These are phyloP conservation scores for Pollimyrus isidori DNA, from an alignment of 2,113 vertebrate genomes.

Conservation along the genomic window DNA sequence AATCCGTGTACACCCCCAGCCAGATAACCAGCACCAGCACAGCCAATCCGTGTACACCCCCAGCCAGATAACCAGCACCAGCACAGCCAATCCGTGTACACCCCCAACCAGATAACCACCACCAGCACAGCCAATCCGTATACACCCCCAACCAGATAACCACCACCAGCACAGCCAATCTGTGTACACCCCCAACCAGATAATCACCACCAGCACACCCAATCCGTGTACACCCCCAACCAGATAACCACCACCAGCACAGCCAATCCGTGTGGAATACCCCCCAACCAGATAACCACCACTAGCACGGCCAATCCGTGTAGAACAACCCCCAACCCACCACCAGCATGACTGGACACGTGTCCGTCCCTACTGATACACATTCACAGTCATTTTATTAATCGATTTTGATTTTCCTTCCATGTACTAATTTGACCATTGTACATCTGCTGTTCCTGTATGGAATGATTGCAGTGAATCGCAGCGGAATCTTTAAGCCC, in stretches of 20 bases:
- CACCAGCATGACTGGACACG: background rate
- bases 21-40: background rate
- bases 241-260: background rate
- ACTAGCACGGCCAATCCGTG: background rate
- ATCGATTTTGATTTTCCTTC: background rate
- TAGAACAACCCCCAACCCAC: background rate
- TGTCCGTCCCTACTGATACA: background rate
- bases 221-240: background rate
- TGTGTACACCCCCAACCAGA: background rate
- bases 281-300: background rate
- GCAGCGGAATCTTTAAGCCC: background rate
- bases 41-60: background rate
- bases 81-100: background rate
- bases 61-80: background rate
- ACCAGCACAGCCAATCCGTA: background rate
- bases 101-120: background rate
- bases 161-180: background rate
- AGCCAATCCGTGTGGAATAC: background rate
- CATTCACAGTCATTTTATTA: background rate
- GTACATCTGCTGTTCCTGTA: background rate
- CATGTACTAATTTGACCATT: background rate
- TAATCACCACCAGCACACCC: background rate
- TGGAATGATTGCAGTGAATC: background rate
- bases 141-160: background rate
- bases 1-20: background rate